Evolutionary conservation across 2,888 invertebrate species (phyloP), one percentile per base, ranked within the genome.

Genomic region (Anticlea derivata): DNA sequence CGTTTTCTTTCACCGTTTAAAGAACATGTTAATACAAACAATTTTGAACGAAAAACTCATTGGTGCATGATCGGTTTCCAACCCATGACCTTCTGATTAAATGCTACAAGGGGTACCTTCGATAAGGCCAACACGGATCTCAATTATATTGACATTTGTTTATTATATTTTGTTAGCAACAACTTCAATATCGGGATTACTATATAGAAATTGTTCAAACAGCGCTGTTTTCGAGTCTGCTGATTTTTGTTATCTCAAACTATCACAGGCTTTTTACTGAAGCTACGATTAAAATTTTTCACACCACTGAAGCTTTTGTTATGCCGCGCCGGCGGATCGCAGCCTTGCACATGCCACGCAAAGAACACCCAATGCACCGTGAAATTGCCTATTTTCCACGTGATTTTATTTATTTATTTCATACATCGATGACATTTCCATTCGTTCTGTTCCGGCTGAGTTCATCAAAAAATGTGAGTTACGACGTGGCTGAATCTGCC

Each of bases 361-460:
- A 86, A 88, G 87, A 83, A 81, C 80, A 71, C 54, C 75, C 84
- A 88, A 89, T 90, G 86, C 88, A 88, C 85, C 87, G 88, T 88
- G 84, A 90, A 90, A 90, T 90, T 87, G 89, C 83, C 89, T 88
- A 88, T 90, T 89, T 90, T 87, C 89, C 86, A 81, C 85, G 74
- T 85, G 87, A 86, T 84, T 86, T 87, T 89, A 87, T 88, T 87
- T 87, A 86, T 88, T 88, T 88, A 87, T 87, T 86, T 86, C 84
- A 86, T 86, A 84, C 81, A 72, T 66, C 79, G 79, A 84, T 84
- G 84, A 83, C 77, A 80, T 80, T 83, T 78, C 70, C 78, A 79
- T 81, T 82, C 73, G 70, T 74, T 79, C 61, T 65, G 50, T 65
- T 61, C 63, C 74, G 68, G 70, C 49, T 73, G 75, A 69, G 56